Percentiles rank a stretch among this genome's conserved stretches.
phyloP scores from a whole-genome alignment of 2,888 invertebrate genomes.

The Hirtodrosophila histrioides region DNA sequence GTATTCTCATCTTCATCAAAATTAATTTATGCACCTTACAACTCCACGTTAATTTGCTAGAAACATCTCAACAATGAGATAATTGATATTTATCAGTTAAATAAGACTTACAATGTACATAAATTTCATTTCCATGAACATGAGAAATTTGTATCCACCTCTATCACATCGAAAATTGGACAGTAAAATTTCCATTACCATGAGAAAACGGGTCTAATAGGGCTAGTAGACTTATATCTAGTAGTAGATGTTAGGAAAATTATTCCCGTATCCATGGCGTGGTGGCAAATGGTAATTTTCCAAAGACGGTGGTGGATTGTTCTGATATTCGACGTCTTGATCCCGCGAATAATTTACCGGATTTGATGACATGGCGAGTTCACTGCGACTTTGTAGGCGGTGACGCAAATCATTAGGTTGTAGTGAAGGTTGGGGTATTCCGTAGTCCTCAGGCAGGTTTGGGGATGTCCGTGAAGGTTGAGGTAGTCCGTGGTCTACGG shows the following conservation, averaged over 20 bases:
- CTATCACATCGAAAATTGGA: no score
- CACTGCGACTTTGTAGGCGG: neutral
- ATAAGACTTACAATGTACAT: no score
- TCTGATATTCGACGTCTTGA: neutral
- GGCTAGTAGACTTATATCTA: neutral
- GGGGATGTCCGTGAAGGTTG: no score
- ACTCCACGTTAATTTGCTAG: no score
- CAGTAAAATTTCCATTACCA: no score
- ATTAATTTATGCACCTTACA: no score
- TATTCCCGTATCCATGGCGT: neutral
- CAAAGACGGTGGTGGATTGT: neutral
- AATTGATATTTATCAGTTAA: no score
- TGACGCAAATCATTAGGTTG: neutral
- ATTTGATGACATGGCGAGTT: neutral
- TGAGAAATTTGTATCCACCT: no score
- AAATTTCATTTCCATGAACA: no score
- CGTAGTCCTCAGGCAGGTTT: neutral
- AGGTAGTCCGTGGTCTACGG: no score
- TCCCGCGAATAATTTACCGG: neutral
- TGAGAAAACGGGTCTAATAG: neutral
- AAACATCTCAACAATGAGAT: no score
- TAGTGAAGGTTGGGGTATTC: neutral
- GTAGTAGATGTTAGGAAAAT: constrained; percentile 4
- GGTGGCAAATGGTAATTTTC: neutral
- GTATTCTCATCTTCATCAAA: no score